phyloP scores from a whole-genome alignment of 1,140 invertebrate species.

The Drepana arcuata region DNA sequence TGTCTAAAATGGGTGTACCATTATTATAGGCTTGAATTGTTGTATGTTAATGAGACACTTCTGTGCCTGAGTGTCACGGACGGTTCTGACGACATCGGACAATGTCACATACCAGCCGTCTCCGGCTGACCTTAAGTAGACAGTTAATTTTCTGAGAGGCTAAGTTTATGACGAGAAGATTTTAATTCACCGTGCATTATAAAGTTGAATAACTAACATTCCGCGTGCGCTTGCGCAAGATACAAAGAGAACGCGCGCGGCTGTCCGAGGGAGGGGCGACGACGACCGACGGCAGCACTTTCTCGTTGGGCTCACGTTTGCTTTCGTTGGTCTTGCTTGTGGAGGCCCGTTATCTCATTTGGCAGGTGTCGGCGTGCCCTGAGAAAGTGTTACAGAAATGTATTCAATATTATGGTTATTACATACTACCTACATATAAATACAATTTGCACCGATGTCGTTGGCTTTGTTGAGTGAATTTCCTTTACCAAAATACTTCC shows the following conservation, averaged over 20 bases:
- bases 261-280: constrained; percentile 11
- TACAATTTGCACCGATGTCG: too few relatives aligned
- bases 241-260: constrained; percentile 38
- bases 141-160: too few relatives aligned
- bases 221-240: constrained; percentile 55
- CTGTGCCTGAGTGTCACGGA: constrained; percentile 34
- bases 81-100: constrained; percentile 1
- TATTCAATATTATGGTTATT: constrained; percentile 47
- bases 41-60: constrained; percentile 43
- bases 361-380: constrained; percentile 50
- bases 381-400: constrained; percentile 59
- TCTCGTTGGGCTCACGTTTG: constrained; percentile 53
- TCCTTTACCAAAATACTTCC: too few relatives aligned
- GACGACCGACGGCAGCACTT: constrained; percentile 38
- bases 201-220: constrained; percentile 30
- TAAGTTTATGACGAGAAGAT: too few relatives aligned
- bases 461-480: too few relatives aligned
- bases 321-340: constrained; percentile 56
- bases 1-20: constrained; percentile 17
- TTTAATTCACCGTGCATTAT: too few relatives aligned
- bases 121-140: neutral
- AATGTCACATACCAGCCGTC: neutral
- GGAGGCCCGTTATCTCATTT: constrained; percentile 57
- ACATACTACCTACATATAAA: constrained; percentile 22
- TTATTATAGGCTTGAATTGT: constrained; percentile 17